These are phyloP conservation scores for Cephus runcator DNA, from an alignment of 2,888 invertebrate genomes.

Conservation along the genomic window DNA sequence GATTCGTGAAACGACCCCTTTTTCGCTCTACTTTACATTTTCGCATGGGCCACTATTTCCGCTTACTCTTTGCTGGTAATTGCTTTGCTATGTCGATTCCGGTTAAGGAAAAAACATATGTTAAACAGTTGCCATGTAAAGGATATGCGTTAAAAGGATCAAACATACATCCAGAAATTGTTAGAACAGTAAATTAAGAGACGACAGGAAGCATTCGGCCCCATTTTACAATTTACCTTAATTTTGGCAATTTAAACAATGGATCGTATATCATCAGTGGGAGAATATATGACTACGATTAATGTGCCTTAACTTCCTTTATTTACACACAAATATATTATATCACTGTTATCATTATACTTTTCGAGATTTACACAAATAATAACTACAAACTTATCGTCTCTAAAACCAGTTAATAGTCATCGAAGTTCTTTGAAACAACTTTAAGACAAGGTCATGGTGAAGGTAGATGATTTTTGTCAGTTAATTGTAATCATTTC, in stretches of 20 bases:
- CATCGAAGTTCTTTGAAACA: background rate
- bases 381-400: conserved; percentile 44
- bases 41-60: conserved; percentile 18
- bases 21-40: conserved; percentile 22
- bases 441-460: background rate
- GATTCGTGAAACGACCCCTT: conserved; percentile 8
- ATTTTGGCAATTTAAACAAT: background rate
- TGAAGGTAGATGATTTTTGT: background rate
- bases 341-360: conserved; percentile 59
- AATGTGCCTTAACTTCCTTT: conserved; percentile 54
- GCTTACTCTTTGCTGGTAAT: conserved; percentile 26
- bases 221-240: background rate
- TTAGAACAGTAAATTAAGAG: background rate
- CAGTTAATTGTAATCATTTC: background rate
- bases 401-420: background rate
- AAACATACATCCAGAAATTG: background rate
- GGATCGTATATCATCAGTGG: background rate
- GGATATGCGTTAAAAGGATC: conserved; percentile 9
- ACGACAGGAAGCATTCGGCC: background rate
- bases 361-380: conserved; percentile 58
- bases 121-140: conserved; percentile 8
- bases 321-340: conserved; percentile 66
- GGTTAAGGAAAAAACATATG: background rate
- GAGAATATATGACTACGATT: background rate
- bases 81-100: conserved; percentile 28